A percentile compares a stretch with the other conserved stretches of the same genome.
Conservation (phyloP, 1,140 invertebrate genomes). For the Caenorhabditis elegans region DNA sequence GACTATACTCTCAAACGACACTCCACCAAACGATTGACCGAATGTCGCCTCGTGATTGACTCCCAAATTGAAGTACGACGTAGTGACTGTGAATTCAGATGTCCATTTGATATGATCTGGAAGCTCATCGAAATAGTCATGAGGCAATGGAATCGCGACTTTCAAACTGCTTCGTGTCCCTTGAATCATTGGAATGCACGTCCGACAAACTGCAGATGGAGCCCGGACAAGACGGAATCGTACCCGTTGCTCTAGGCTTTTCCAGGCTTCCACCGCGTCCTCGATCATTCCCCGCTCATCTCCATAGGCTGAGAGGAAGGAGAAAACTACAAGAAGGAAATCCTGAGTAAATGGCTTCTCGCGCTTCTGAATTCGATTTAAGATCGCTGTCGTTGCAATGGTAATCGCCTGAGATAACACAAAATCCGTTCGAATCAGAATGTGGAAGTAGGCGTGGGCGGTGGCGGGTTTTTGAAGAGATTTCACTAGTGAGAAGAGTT, state of each 20-base stretch:
- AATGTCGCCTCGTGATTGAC: conserved; percentile 42
- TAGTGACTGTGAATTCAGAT: conserved; percentile 53
- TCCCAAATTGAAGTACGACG: conserved; percentile 44
- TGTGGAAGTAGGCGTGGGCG: conserved; percentile 16
- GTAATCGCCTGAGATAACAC: conserved; percentile 42
- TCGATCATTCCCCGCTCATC: conserved; percentile 51
- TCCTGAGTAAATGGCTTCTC: background rate
- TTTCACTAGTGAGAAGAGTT: conserved; percentile 26
- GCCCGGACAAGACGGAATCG: conserved; percentile 38
- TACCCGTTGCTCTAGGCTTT: background rate
- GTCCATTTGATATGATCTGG: conserved; percentile 39
- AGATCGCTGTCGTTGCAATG: conserved; percentile 39
- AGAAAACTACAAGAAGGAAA: conserved; percentile 42
- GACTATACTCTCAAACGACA: conserved; percentile 3
- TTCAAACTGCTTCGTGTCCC: conserved; percentile 30
- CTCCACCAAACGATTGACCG: conserved; percentile 40
- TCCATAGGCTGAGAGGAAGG: conserved; percentile 45
- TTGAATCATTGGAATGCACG: conserved; percentile 45
- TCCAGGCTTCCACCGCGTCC: conserved; percentile 44
- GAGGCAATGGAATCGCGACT: conserved; percentile 57
- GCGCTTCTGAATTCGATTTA: conserved; percentile 21
- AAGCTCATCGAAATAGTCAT: conserved; percentile 47
- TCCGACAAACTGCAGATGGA: conserved; percentile 43
- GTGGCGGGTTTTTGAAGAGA: conserved; percentile 2
- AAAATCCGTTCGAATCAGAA: conserved; percentile 36